Evolutionary conservation across 1,140 invertebrate genomes (phyloP).

Genomic region (Ladona fulva): DNA sequence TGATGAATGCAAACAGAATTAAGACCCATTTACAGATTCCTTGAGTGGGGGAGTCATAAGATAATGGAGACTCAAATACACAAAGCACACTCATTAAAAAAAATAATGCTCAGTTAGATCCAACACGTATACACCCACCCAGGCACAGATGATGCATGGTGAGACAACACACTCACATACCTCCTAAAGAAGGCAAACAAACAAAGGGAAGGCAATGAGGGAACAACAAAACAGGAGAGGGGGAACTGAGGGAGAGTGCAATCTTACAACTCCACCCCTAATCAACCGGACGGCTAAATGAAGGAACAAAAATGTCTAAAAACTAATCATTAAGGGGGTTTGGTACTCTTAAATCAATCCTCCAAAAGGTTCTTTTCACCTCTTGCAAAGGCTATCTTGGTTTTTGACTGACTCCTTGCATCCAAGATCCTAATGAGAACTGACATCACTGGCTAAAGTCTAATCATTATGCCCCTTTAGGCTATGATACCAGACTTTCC

Average conservation of each 20-base stretch:
- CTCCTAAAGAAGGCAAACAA: neutral
- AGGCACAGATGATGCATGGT: neutral
- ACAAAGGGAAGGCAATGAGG: too few relatives aligned
- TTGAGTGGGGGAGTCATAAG: neutral
- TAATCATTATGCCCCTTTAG: neutral
- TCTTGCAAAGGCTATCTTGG: too few relatives aligned
- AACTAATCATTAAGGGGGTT: too few relatives aligned
- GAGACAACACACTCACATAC: neutral
- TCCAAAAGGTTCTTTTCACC: too few relatives aligned
- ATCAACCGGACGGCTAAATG: too few relatives aligned
- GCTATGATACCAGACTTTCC: neutral
- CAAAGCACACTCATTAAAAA: neutral
- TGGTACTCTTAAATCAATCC: too few relatives aligned
- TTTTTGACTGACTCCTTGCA: too few relatives aligned
- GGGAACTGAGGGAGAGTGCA: too few relatives aligned
- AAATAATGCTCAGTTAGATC: neutral
- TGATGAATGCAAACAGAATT: neutral
- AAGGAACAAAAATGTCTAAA: too few relatives aligned
- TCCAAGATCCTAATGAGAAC: neutral
- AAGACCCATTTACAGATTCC: neutral
- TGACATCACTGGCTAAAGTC: neutral
- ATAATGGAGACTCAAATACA: neutral
- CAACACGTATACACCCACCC: neutral
- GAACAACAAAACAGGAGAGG: too few relatives aligned
- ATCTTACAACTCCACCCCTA: too few relatives aligned